A percentile compares a stretch with the other conserved stretches of the same genome.
phyloP scores from a whole-genome alignment of 2,888 invertebrate genomes.

The Tryphoninae sp. region DNA sequence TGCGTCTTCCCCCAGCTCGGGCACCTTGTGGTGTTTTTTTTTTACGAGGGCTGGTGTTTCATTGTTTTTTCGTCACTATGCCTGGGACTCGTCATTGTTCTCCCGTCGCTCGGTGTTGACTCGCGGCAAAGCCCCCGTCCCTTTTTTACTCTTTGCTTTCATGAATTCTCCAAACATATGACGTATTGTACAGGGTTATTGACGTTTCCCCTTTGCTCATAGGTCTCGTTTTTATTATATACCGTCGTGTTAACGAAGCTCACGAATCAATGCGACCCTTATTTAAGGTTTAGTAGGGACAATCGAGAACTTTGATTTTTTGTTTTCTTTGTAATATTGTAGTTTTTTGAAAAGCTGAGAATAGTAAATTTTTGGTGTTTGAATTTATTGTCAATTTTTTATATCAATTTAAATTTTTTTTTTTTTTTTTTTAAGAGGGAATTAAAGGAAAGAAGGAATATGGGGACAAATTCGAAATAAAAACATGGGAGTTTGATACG shows the following conservation, averaged over 20 bases:
- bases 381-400: no score
- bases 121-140: slow-evolving; percentile 32
- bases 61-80: slow-evolving; percentile 37
- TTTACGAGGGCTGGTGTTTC: slow-evolving; percentile 10
- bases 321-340: no score
- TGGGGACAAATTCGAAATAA: no score
- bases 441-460: no score
- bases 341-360: no score
- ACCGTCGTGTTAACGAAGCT: not conserved
- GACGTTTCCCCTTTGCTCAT: slow-evolving; percentile 26
- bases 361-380: no score
- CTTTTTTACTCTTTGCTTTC: slow-evolving; percentile 11
- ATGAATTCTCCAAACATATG: slow-evolving; percentile 50
- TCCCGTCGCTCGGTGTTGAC: slow-evolving; percentile 28
- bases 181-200: slow-evolving; percentile 36
- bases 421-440: no score
- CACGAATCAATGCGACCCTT: not conserved
- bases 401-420: no score
- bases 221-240: not conserved
- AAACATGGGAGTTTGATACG: no score
- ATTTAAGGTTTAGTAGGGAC: no score
- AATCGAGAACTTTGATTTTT: no score
- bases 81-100: slow-evolving; percentile 50
- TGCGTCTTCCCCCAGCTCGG: slow-evolving; percentile 8
- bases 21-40: not conserved